Evolutionary conservation across 2,797 vertebrate species (phyloP).

Genomic region (Ceryle rudis): DNA sequence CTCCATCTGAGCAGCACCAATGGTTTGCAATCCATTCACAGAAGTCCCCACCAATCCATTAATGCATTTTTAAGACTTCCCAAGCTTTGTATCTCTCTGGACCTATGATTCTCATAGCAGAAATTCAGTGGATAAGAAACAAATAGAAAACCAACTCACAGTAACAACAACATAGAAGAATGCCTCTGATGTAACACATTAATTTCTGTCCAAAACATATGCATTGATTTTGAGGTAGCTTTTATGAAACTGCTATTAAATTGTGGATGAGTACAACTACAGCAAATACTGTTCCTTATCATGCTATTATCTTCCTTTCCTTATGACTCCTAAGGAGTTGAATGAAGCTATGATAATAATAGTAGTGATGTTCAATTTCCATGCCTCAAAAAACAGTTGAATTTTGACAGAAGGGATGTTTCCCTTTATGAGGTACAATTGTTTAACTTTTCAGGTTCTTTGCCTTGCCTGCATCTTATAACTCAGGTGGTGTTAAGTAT

Average conservation of each 20-base stretch:
- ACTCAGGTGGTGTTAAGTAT: neutral
- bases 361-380: neutral
- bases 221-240: neutral
- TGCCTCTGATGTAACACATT: neutral
- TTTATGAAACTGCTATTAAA: constrained; percentile 23
- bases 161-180: neutral
- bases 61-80: neutral
- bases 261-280: neutral
- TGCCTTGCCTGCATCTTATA: neutral
- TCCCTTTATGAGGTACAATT: neutral
- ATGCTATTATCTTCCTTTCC: constrained; percentile 20
- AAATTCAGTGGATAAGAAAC: neutral
- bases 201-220: constrained; percentile 6
- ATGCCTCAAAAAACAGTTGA: neutral
- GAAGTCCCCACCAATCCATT: neutral
- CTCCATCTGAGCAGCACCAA: neutral
- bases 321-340: constrained; percentile 5
- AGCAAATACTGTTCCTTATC: constrained; percentile 4
- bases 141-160: neutral
- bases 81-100: neutral
- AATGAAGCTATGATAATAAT: constrained; percentile 35
- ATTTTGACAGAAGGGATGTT: neutral
- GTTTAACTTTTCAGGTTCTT: neutral
- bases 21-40: neutral
- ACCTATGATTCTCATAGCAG: neutral